phyloP scores from a whole-genome alignment of 2,113 vertebrate genomes.

The Myxocyprinus asiaticus region DNA sequence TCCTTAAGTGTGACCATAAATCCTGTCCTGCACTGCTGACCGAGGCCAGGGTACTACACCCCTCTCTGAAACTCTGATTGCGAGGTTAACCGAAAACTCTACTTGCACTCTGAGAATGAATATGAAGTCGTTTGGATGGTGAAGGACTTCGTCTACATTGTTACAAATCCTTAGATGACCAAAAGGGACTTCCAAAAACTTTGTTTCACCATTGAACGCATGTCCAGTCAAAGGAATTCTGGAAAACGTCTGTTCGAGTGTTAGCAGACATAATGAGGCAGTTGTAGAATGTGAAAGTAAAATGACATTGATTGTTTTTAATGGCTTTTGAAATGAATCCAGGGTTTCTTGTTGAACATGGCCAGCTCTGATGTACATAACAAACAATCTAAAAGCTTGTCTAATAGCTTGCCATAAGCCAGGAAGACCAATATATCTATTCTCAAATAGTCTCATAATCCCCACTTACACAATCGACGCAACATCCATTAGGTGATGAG shows the following conservation, averaged over 20 bases:
- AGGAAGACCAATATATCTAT: conserved; percentile 41
- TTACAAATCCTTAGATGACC: too few relatives aligned
- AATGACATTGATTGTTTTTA: conserved; percentile 61
- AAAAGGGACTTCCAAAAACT: too few relatives aligned
- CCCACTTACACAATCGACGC: conserved; percentile 20
- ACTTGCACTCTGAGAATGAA: neutral
- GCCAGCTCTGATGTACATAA: conserved; percentile 49
- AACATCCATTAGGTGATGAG: conserved; percentile 20
- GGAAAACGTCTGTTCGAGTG: conserved; percentile 30
- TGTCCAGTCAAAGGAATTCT: neutral
- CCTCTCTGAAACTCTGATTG: neutral
- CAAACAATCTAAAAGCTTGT: conserved; percentile 55
- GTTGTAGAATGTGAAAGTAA: conserved; percentile 58
- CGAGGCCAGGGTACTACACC: conserved; percentile 49
- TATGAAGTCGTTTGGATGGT: neutral
- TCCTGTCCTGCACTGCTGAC: conserved; percentile 58
- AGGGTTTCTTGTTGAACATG: conserved; percentile 22
- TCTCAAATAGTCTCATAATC: conserved; percentile 44
- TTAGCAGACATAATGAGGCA: conserved; percentile 26
- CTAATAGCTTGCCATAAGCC: conserved; percentile 49
- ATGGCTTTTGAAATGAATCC: conserved; percentile 52
- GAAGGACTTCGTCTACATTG: neutral
- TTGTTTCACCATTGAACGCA: neutral
- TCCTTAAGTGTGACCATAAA: conserved; percentile 75
- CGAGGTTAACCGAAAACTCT: neutral